Base-by-base conservation (phyloP, 2,888 invertebrate species). In the Xylota sylvarum region DNA sequence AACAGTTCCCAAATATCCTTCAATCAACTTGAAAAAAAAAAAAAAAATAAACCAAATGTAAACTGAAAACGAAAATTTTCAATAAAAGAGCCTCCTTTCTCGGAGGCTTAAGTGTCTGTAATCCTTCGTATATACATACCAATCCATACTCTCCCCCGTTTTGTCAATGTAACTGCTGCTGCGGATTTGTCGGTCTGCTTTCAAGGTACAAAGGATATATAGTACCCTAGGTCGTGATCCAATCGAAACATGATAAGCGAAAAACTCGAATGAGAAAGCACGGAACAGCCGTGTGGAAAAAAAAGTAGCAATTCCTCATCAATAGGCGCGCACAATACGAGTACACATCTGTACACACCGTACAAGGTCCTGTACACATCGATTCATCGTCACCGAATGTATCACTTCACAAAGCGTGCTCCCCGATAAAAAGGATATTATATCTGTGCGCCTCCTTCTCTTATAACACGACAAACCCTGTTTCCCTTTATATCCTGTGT, bases 211-310 rank as follows among this genome's bases (percentile, higher is more conserved):
- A 60, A 37, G 48, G 40, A 80, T 64, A 69, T 52, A 52, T 40
- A 12, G 58, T 69, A 62, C 10, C 48, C 60, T 80, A 67, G 79
- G 73, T 84, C 80, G 79, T 74, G 56, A 84, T 74, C 80, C 69
- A 69, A 62, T 84, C 43, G 69, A 58, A 84, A 74, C 69, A 74
- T 74, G 84, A 74, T 84, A 80, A 84, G 69, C 84, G 48, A 72
- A 52, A 52, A 67, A 50, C 73, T 55, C 40, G 50, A 78, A 65
- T 78, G 50, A 65, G 52, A 46, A 10, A 62, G 46, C 46, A 72
- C 37, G 67, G 12, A 32, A 60, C 35, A 73, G 19, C 40, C 55
- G 55, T 65, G 64, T 5, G 40, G n/a, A n/a, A n/a, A 30, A 65
- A 79, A 64, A 67, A 67, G 48, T 46, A 30, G 62, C 73, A 74